A percentile compares a stretch with the other conserved stretches of the same genome.
Evolutionary conservation across 2,797 vertebrate species (phyloP).

Genomic region (Chloroceryle inda): DNA sequence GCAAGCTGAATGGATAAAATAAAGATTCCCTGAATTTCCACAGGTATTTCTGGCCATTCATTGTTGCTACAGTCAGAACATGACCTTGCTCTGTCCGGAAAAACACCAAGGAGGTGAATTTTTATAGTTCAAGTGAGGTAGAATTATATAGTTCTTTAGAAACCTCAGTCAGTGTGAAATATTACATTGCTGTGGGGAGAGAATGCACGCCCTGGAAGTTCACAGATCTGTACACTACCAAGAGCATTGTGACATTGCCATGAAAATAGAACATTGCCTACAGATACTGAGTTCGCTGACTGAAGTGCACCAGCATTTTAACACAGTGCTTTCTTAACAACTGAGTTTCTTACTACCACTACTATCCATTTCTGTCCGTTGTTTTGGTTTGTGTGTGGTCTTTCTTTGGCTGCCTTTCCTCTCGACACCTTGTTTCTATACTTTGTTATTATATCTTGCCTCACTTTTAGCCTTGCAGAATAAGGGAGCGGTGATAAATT

Average conservation of each 20-base stretch:
- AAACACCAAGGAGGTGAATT: not conserved
- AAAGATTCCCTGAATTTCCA: not conserved
- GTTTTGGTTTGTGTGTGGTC: not conserved
- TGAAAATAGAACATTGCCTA: not conserved
- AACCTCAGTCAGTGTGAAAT: not conserved
- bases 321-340: not conserved
- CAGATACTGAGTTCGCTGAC: not conserved
- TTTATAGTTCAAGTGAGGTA: not conserved
- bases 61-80: not conserved
- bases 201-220: not conserved
- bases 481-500: not conserved
- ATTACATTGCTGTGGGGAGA: not conserved
- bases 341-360: not conserved
- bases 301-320: not conserved
- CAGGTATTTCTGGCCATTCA: not conserved
- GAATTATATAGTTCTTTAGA: not conserved
- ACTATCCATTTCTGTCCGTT: not conserved
- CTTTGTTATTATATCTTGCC: not conserved
- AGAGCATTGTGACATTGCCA: not conserved
- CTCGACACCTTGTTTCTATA: not conserved
- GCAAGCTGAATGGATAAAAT: not conserved
- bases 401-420: not conserved
- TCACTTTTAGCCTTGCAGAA: not conserved
- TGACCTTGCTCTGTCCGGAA: constrained; percentile 38
- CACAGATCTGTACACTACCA: fast-evolving